Base-by-base conservation (phyloP, 2,113 vertebrate genomes). In the Atherinomorus stipes region DNA sequence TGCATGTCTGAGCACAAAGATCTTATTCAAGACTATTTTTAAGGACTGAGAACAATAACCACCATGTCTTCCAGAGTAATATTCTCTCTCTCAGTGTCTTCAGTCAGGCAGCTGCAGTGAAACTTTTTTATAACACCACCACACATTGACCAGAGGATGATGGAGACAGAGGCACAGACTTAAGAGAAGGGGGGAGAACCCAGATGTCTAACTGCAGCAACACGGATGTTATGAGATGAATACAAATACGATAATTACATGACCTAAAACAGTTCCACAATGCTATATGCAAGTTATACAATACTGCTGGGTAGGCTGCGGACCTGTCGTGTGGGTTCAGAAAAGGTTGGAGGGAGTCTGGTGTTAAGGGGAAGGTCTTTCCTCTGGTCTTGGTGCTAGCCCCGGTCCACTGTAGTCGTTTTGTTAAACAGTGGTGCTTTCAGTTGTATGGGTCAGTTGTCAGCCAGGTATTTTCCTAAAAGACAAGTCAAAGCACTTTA, bases 221-320 rank as follows among this genome's bases (percentile, higher is more conserved):
- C 88, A 93, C 79, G 81, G 88, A 92, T 88, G 83, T 85, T 76
- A 81, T 86, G 85, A 94, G 94, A 96, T 96, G 93, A 95, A 92
- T 95, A 97, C 96, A 97, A 97, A 97, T 96, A 98, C 96, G 91
- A 96, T 96, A 96, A 95, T 96, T 95, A 97, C 95, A 96, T 94
- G 88, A 92, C 95, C 86, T 90, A 86, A 90, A 97, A 98, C 94
- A 94, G 94, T 95, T 90, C 94, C 95, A 96, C 95, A 89, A 96
- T 93, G 94, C 94, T 95, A 96, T 94, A 96, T 92, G 96, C 88
- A 94, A 95, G 94, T 96, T 95, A 84, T 86, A 90, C 90, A 97
- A 98, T 97, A 98, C 97, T 98, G 95, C 89, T 94, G 95, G 94
- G 94, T 91, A 92, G 94, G 90, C 95, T 94, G 93, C 89, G 91